A percentile compares a stretch with the other conserved stretches of the same genome.
Evolutionary conservation across 2,797 vertebrate species (phyloP).

Genomic region (Coracias cyanogaster): DNA sequence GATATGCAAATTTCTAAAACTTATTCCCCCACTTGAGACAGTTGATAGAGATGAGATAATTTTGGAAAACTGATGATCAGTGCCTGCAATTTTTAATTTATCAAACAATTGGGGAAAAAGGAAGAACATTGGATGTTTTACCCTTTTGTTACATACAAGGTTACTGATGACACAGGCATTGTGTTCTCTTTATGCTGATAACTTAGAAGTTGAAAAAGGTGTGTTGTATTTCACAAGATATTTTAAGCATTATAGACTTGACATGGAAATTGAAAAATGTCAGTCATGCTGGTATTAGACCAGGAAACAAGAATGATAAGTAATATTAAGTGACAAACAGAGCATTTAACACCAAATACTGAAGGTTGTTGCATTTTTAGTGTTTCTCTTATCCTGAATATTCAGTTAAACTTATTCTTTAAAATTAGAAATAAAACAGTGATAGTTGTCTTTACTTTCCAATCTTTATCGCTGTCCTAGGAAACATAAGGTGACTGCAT

Average conservation of each 20-base stretch:
- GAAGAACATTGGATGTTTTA: background rate
- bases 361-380: background rate
- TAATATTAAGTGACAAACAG: background rate
- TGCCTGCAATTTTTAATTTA: background rate
- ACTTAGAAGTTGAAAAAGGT: background rate
- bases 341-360: background rate
- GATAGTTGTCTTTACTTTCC: background rate
- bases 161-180: background rate
- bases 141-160: background rate
- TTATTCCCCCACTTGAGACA: background rate
- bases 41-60: background rate
- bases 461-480: background rate
- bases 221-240: background rate
- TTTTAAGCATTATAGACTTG: background rate
- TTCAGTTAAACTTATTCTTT: background rate
- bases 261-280: conserved; percentile 44
- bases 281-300: conserved; percentile 6
- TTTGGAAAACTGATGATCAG: background rate
- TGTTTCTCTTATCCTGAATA: background rate
- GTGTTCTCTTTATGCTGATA: background rate
- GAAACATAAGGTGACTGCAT: background rate
- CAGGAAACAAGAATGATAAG: background rate
- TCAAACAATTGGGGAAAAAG: background rate
- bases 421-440: background rate
- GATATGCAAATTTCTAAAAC: background rate